Evolutionary conservation across 2,888 invertebrate species (phyloP).

Genomic region (Lithophane leautieri): DNA sequence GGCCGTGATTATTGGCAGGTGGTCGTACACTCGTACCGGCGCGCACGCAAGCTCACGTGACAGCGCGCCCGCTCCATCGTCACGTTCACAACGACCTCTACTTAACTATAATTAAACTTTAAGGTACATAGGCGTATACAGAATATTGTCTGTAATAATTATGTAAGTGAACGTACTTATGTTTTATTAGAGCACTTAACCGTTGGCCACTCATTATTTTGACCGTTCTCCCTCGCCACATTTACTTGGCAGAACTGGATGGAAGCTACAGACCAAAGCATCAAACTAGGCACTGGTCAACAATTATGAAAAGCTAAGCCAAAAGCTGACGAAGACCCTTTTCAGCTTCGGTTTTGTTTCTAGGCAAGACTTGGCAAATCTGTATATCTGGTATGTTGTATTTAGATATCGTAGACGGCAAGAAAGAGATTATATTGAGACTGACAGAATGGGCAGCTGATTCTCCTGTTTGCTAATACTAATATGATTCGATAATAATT

Average conservation of each 20-base stretch:
- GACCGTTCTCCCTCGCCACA: not conserved
- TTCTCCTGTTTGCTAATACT: too few species aligned
- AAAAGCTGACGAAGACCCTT: not conserved
- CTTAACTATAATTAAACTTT: slow-evolving; percentile 79
- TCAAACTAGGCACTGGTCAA: not conserved
- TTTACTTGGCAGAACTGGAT: not conserved
- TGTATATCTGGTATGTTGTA: not conserved
- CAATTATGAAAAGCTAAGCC: not conserved
- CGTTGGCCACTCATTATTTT: not conserved
- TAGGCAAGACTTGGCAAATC: not conserved
- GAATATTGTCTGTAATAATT: slow-evolving; percentile 31
- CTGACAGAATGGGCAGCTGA: not conserved
- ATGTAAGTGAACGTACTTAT: not conserved
- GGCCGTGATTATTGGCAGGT: slow-evolving; percentile 84
- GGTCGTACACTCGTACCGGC: slow-evolving; percentile 67
- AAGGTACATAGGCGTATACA: slow-evolving; percentile 28
- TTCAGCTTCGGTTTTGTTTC: not conserved
- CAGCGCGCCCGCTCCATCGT: slow-evolving; percentile 65
- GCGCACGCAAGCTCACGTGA: slow-evolving; percentile 86
- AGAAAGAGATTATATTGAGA: not conserved
- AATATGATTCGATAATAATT: not conserved
- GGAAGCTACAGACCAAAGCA: not conserved
- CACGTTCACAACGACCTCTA: slow-evolving; percentile 73
- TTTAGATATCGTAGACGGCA: not conserved
- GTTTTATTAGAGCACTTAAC: not conserved